Percentiles rank a stretch among this genome's conserved stretches.
phyloP scores from a whole-genome alignment of 23 tunicate genomes.

The Clavelina lepadiformis region DNA sequence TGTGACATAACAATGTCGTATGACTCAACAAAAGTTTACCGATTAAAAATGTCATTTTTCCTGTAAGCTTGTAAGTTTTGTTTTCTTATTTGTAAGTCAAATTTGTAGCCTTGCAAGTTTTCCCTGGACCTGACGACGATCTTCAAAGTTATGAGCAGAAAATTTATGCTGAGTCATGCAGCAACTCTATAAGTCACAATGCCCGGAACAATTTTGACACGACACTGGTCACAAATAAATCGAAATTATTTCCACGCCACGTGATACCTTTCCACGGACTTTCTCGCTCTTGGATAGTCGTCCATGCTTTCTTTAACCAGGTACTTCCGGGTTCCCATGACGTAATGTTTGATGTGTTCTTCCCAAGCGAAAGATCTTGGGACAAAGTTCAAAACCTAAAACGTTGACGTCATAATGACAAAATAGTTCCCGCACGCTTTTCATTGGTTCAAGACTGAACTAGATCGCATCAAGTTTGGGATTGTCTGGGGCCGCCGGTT shows the following conservation, averaged over 20 bases:
- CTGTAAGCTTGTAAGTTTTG: too few species aligned
- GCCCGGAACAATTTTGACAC: neutral
- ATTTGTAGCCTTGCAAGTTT: too few species aligned
- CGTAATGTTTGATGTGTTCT: constrained; percentile 56
- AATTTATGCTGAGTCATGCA: too few species aligned
- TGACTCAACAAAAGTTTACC: too few species aligned
- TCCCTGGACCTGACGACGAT: too few species aligned
- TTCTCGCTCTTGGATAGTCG: constrained; percentile 80
- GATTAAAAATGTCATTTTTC: too few species aligned
- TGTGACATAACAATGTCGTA: too few species aligned
- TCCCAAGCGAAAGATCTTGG: constrained; percentile 43
- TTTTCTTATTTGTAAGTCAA: too few species aligned
- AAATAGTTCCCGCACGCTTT: neutral
- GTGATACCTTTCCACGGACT: constrained; percentile 55
- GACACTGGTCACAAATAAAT: neutral
- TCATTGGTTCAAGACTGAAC: neutral
- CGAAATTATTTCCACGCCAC: neutral
- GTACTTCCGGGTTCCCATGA: constrained; percentile 56
- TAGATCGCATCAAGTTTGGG: neutral
- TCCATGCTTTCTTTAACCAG: constrained; percentile 64
- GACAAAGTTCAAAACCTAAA: constrained; percentile 52
- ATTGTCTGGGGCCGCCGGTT: neutral
- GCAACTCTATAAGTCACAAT: too few species aligned
- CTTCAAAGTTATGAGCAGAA: too few species aligned
- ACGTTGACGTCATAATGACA: neutral